Conservation (phyloP, 2,113 vertebrate species). For the Takifugu flavidus region DNA sequence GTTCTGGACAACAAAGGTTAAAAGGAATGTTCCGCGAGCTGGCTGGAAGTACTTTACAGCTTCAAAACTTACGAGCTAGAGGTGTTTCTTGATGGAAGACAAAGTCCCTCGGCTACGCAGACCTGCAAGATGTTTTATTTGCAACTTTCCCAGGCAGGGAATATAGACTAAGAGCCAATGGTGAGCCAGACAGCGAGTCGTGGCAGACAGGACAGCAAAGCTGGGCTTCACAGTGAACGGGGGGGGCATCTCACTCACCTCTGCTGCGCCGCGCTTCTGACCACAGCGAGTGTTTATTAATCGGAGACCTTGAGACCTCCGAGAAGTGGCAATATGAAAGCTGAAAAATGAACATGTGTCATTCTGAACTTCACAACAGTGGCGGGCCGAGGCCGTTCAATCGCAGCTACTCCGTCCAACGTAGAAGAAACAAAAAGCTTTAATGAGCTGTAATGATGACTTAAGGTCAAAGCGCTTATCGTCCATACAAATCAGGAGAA, state of each 20-base stretch:
- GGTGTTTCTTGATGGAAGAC: slow-evolving; percentile 72
- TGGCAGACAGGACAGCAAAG: slow-evolving; percentile 54
- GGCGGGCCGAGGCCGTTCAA: slow-evolving; percentile 36
- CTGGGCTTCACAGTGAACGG: slow-evolving; percentile 47
- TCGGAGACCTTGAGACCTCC: slow-evolving; percentile 75
- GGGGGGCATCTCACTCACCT: slow-evolving; percentile 65
- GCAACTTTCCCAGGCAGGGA: slow-evolving; percentile 64
- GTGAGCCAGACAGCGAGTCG: slow-evolving; percentile 51
- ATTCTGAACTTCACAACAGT: slow-evolving; percentile 44
- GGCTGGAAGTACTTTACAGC: slow-evolving; percentile 70
- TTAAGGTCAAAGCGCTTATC: slow-evolving; percentile 74
- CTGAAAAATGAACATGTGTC: slow-evolving; percentile 31
- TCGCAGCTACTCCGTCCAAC: slow-evolving; percentile 43
- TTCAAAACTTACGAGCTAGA: slow-evolving; percentile 57
- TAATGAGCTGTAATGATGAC: slow-evolving; percentile 72
- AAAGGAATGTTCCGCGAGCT: slow-evolving; percentile 63
- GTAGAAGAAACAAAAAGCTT: slow-evolving; percentile 75
- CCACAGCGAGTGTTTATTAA: slow-evolving; percentile 78
- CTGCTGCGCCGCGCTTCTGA: slow-evolving; percentile 49
- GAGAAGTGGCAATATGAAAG: slow-evolving; percentile 59
- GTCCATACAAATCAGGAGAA: slow-evolving; percentile 70
- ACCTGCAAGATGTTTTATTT: slow-evolving; percentile 67
- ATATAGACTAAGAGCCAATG: slow-evolving; percentile 41
- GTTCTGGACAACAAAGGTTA: slow-evolving; percentile 69
- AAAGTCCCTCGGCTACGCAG: slow-evolving; percentile 57